Base-by-base conservation (phyloP, 2,113 vertebrate genomes). In the Seriola dumerili region DNA sequence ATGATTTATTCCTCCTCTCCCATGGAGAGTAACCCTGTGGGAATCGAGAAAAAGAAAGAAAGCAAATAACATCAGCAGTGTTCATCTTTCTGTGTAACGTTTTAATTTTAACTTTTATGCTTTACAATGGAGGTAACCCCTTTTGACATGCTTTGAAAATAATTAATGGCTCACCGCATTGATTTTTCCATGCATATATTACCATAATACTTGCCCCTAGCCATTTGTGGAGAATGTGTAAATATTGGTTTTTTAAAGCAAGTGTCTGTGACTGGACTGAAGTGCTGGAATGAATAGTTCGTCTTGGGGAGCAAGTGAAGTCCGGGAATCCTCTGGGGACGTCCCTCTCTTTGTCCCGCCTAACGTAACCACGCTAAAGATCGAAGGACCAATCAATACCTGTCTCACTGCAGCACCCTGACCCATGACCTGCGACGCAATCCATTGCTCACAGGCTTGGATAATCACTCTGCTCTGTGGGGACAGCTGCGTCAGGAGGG, bases 101-200 rank as follows among this genome's bases (percentile, higher is more conserved):
- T 78, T 83, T 70, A 80, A 88, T 74, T 80, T 71, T 10, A 54
- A 50, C 48, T 11, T 10, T 52, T 84, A 54, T 73, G 40, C 72
- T 72, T 64, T 42, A 76, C 52, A 81, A 54, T 14, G 34, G 69
- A 83, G 34, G 68, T 65, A 72, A 81, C 48, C 34, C 16, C 64
- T 36, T 36, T 57, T 79, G 67, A 81, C 76, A 79, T 50, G 73
- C 81, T 85, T 59, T 67, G 80, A 76, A 84, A 77, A 73, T 78
- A 86, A 89, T 66, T 54, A 92, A 86, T 66, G 62, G 62, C 68
- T 66, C 48, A 44, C 65, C 48, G 25, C 52, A 84, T 89, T 71
- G 88, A 86, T 89, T 89, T 73, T 72, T 67, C n/a, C 36, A 61
- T 74, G 48, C 79, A 85, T 88, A 76, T 14, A 82, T 91, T 80